These are phyloP conservation scores for Euura lappo DNA, from an alignment of 1,140 invertebrate genomes.

Conservation along the genomic window DNA sequence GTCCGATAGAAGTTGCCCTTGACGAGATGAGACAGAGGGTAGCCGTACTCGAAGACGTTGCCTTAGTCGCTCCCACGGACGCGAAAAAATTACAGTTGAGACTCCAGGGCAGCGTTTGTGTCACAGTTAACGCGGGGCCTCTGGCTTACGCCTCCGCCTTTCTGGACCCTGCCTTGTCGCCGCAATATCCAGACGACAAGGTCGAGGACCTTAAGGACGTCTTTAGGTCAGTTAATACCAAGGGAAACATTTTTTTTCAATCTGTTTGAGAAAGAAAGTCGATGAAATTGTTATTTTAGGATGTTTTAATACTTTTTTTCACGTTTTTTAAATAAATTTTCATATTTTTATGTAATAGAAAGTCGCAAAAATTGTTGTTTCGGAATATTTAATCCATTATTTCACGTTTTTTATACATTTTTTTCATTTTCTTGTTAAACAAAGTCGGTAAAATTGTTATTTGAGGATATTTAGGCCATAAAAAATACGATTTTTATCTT, in stretches of 20 bases:
- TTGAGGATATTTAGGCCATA: background rate
- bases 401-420: too few relatives aligned
- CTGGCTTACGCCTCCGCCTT: slow-evolving; percentile 92
- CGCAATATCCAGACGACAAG: slow-evolving; percentile 78
- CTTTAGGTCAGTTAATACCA: slow-evolving; percentile 71
- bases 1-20: slow-evolving; percentile 92
- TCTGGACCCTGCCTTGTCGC: slow-evolving; percentile 72
- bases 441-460: slow-evolving; percentile 9
- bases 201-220: slow-evolving; percentile 85
- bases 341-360: slow-evolving; percentile 4
- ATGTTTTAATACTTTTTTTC: too few relatives aligned
- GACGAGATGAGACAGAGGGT: slow-evolving; percentile 90
- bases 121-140: slow-evolving; percentile 95
- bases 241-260: too few relatives aligned
- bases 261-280: too few relatives aligned
- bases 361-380: background rate
- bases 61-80: slow-evolving; percentile 79
- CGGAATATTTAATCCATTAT: background rate
- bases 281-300: too few relatives aligned
- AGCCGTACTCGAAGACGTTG: slow-evolving; percentile 83
- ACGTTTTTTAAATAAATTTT: background rate
- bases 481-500: slow-evolving; percentile 12
- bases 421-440: background rate
- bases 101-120: slow-evolving; percentile 88
- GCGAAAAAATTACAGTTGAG: slow-evolving; percentile 88